A percentile compares a stretch with the other conserved stretches of the same genome.
These are phyloP conservation scores for Mormyrus lacerda DNA, from an alignment of 2,113 vertebrate genomes.

Conservation along the genomic window DNA sequence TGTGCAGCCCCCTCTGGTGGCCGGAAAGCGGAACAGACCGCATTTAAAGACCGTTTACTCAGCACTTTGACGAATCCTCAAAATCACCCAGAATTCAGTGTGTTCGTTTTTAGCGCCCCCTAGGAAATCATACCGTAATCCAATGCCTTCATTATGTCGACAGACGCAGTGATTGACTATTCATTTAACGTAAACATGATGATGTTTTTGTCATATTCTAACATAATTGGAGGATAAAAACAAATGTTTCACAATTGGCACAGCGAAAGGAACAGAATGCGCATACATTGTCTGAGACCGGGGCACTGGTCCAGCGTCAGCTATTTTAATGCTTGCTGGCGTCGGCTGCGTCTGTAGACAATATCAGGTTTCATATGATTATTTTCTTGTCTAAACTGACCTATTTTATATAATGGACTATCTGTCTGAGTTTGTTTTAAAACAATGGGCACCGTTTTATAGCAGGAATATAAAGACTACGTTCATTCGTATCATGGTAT, in stretches of 20 bases:
- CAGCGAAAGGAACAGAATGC: neutral
- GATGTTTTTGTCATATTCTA: neutral
- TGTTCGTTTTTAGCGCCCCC: neutral
- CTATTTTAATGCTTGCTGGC: neutral
- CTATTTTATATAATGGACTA: neutral
- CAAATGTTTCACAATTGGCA: slow-evolving; percentile 10
- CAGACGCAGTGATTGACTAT: neutral
- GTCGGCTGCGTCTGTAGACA: neutral
- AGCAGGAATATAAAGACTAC: neutral
- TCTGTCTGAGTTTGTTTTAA: neutral
- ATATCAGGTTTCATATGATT: neutral
- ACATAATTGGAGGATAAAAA: neutral
- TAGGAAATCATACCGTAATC: neutral
- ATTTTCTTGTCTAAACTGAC: neutral
- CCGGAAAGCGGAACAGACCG: neutral
- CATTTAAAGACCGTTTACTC: neutral
- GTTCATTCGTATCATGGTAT: neutral
- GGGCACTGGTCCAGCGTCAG: neutral
- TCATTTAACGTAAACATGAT: neutral
- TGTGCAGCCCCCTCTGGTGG: slow-evolving; percentile 55
- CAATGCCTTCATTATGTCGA: neutral
- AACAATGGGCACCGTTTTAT: neutral
- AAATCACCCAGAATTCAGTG: neutral
- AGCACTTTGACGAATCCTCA: neutral
- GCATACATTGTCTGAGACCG: neutral